A percentile compares a stretch with the other conserved stretches of the same genome.
Conservation (phyloP, 2,113 vertebrate species). For the Lepisosteus osseus region DNA sequence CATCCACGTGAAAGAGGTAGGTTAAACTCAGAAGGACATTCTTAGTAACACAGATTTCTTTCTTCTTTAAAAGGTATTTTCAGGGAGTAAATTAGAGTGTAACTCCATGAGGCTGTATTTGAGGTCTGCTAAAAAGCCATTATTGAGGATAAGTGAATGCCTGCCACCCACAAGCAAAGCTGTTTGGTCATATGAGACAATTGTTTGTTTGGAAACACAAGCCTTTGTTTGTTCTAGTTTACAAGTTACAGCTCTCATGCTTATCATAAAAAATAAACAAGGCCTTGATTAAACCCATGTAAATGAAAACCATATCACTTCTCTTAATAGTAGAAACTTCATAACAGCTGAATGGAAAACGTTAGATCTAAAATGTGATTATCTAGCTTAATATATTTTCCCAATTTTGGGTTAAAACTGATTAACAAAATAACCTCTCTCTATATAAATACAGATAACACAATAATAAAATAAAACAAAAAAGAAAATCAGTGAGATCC, state of each 20-base stretch:
- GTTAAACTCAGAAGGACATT: too few species aligned
- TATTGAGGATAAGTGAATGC: neutral
- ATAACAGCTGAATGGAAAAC: neutral
- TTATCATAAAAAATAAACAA: neutral
- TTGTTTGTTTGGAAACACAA: slow-evolving; percentile 2
- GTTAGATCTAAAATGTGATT: neutral
- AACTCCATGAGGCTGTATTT: neutral
- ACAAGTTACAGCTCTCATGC: neutral
- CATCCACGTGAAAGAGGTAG: too few species aligned
- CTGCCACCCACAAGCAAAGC: neutral
- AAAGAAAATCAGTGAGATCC: too few species aligned
- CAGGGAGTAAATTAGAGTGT: neutral
- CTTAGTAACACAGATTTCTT: too few species aligned
- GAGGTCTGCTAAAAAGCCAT: neutral
- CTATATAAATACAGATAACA: neutral
- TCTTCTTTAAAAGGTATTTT: too few species aligned
- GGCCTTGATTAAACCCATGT: neutral
- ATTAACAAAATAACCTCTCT: neutral
- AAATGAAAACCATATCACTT: neutral
- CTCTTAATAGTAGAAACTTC: too few species aligned
- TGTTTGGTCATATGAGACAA: neutral
- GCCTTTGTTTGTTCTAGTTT: neutral
- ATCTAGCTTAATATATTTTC: neutral
- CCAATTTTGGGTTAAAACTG: neutral
- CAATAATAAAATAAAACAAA: too few species aligned